A percentile compares a stretch with the other conserved stretches of the same genome.
Evolutionary conservation across 2,888 invertebrate genomes (phyloP).

Genomic region (Leistus spinibarbis): DNA sequence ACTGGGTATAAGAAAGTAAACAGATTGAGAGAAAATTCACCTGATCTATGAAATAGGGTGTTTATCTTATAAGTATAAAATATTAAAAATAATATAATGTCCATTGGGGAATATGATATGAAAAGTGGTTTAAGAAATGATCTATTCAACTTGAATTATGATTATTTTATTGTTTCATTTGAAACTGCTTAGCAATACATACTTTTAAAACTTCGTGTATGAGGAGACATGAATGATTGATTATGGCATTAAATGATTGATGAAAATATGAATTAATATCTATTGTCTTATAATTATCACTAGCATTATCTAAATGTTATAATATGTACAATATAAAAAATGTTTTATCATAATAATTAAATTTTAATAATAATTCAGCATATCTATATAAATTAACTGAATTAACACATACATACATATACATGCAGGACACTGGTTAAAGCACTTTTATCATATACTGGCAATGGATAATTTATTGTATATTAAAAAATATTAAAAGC

Average conservation of each 20-base stretch:
- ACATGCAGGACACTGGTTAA: neutral
- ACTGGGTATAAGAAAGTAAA: too few relatives aligned
- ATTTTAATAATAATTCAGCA: neutral
- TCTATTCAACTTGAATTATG: neutral
- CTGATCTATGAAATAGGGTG: too few relatives aligned
- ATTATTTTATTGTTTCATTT: neutral
- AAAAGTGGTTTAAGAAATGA: neutral
- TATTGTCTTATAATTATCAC: neutral
- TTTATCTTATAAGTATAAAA: too few relatives aligned
- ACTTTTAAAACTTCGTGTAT: neutral
- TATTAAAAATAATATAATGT: too few relatives aligned
- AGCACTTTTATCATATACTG: neutral
- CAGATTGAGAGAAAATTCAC: too few relatives aligned
- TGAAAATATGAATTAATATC: neutral
- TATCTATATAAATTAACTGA: neutral
- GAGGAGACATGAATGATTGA: neutral
- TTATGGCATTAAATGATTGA: neutral
- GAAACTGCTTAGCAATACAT: neutral
- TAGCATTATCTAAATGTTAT: neutral
- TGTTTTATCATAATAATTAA: neutral
- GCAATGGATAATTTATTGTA: neutral
- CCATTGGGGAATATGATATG: too few relatives aligned
- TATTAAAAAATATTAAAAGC: neutral
- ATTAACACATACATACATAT: neutral
- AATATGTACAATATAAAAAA: neutral